Conservation (phyloP, 2,797 vertebrate species). For the Graptemys geographica region DNA sequence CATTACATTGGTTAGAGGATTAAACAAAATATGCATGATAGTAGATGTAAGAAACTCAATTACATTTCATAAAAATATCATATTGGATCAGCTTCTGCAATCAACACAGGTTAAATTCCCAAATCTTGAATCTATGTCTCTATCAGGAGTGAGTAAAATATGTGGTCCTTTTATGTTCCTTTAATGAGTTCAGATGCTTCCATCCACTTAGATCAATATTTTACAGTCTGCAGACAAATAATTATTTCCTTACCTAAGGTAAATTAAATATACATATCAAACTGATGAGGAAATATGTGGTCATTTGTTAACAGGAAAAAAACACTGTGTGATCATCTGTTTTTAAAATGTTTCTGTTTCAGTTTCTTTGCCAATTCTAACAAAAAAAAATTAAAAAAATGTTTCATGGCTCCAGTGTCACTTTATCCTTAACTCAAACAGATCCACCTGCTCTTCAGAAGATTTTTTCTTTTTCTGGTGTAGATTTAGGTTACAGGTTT, state of each 20-base stretch:
- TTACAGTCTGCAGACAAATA: neutral
- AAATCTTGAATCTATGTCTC: neutral
- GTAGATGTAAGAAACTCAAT: neutral
- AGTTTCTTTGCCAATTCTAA: neutral
- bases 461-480: neutral
- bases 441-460: neutral
- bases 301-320: neutral
- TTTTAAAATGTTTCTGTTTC: neutral
- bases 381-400: neutral
- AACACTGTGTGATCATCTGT: neutral
- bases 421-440: neutral
- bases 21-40: neutral
- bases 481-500: neutral
- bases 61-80: neutral
- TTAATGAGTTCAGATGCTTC: neutral
- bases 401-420: neutral
- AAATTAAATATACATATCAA: neutral
- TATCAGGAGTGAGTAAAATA: neutral
- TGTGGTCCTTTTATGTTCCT: neutral
- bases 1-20: neutral
- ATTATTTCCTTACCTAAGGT: neutral
- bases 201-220: neutral
- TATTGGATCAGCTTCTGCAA: neutral
- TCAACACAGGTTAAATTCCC: neutral
- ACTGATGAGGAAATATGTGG: neutral